phyloP scores from a whole-genome alignment of 2,113 vertebrate species.

The Pelecanus crispus region DNA sequence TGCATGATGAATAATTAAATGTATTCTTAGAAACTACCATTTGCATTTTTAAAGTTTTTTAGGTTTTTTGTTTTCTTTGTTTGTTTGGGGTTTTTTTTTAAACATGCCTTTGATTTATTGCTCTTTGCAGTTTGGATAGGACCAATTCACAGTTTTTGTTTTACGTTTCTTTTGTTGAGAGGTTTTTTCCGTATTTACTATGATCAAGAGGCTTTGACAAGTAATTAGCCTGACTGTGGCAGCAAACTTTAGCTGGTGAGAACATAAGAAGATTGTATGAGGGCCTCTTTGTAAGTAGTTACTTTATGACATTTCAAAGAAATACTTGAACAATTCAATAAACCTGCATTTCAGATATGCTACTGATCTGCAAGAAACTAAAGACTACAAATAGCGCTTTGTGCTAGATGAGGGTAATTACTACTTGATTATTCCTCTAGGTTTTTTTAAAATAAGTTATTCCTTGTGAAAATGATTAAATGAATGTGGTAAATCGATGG shows the following conservation, averaged over 20 bases:
- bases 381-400: slow-evolving; percentile 21
- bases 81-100: not conserved
- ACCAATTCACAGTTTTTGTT: not conserved
- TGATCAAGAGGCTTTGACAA: slow-evolving; percentile 60
- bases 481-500: not conserved
- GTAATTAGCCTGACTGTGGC: slow-evolving; percentile 39
- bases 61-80: no score
- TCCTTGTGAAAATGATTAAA: not conserved
- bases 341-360: not conserved
- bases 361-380: not conserved
- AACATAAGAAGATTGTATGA: not conserved
- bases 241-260: slow-evolving; percentile 1
- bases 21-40: not conserved
- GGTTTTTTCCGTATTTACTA: not conserved
- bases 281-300: not conserved
- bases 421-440: not conserved
- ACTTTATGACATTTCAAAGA: slow-evolving; percentile 48
- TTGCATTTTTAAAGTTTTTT: slow-evolving; percentile 11
- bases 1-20: slow-evolving; percentile 19
- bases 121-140: slow-evolving; percentile 2
- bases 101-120: slow-evolving; percentile 46
- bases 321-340: slow-evolving; percentile 16
- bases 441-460: not conserved
- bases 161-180: not conserved
- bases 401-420: slow-evolving; percentile 9